A percentile compares a stretch with the other conserved stretches of the same genome.
These are phyloP conservation scores for Saguinus imperator DNA, from an alignment of 2,113 vertebrate genomes.

Conservation along the genomic window DNA sequence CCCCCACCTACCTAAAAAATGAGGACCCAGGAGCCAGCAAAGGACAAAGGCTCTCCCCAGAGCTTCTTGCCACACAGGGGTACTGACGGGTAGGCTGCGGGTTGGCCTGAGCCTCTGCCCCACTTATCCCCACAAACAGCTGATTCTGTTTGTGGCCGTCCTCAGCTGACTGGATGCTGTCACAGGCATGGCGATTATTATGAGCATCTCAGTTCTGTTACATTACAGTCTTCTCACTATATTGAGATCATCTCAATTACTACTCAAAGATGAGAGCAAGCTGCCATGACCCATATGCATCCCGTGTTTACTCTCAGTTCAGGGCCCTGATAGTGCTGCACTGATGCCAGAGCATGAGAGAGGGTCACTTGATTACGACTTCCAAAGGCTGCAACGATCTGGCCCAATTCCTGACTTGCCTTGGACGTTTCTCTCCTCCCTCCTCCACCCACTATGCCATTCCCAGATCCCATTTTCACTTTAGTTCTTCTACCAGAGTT, in stretches of 20 bases:
- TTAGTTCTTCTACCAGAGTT: not conserved
- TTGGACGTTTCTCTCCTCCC: not conserved
- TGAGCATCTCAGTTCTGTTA: too few relatives aligned
- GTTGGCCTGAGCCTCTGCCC: not conserved
- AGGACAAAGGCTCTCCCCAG: not conserved
- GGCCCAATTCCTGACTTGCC: not conserved
- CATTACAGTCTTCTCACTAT: not conserved
- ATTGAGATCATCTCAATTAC: not conserved
- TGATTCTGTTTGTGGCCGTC: not conserved
- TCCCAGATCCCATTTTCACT: not conserved
- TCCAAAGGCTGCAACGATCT: not conserved
- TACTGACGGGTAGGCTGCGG: not conserved
- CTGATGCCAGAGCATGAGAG: not conserved
- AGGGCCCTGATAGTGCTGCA: accelerated
- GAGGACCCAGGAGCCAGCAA: not conserved
- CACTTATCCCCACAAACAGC: not conserved
- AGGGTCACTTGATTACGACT: not conserved
- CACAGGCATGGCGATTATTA: not conserved
- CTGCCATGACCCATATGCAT: not conserved
- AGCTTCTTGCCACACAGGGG: not conserved
- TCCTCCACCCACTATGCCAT: not conserved
- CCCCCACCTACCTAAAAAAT: not conserved
- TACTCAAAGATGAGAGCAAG: not conserved
- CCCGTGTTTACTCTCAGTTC: not conserved
- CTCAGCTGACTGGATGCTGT: not conserved